Percentiles rank a stretch among this genome's conserved stretches.
These are phyloP conservation scores for Spialia ferax DNA, from an alignment of 2,888 invertebrate species.

Conservation along the genomic window DNA sequence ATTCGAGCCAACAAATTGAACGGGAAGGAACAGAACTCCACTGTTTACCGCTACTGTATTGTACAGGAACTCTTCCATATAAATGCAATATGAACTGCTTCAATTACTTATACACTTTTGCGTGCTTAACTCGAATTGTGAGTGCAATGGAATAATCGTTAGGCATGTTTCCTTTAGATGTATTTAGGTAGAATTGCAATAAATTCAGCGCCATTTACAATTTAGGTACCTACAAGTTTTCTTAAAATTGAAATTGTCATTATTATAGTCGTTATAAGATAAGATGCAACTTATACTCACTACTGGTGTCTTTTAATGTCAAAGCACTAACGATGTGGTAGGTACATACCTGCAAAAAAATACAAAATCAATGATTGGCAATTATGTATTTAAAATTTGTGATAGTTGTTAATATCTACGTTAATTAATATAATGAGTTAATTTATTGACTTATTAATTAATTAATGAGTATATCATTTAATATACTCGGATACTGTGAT, in stretches of 20 bases:
- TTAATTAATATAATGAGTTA: too few species aligned
- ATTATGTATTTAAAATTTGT: too few species aligned
- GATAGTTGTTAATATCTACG: too few species aligned
- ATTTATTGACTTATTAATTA: too few species aligned
- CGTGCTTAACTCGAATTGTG: constrained; percentile 4
- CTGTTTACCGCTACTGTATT: constrained; percentile 46
- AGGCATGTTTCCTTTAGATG: background rate
- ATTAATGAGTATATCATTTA: too few species aligned
- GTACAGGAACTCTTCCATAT: constrained; percentile 31
- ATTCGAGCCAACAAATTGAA: constrained; percentile 50
- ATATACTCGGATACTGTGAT: too few species aligned
- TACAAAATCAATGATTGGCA: background rate
- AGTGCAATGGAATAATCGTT: background rate
- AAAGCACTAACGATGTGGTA: background rate
- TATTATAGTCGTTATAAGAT: too few species aligned
- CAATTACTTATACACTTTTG: constrained; percentile 7
- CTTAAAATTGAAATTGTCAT: too few species aligned
- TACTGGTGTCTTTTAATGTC: background rate
- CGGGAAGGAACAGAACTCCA: constrained; percentile 51
- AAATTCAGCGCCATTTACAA: too few species aligned
- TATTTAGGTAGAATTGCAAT: too few species aligned
- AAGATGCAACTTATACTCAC: background rate
- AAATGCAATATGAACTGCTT: constrained; percentile 23
- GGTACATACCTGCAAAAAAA: constrained; percentile 63
- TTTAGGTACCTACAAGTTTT: too few species aligned